Evolutionary conservation across 2,888 invertebrate species (phyloP).

Genomic region (Trissolcus japonicus): DNA sequence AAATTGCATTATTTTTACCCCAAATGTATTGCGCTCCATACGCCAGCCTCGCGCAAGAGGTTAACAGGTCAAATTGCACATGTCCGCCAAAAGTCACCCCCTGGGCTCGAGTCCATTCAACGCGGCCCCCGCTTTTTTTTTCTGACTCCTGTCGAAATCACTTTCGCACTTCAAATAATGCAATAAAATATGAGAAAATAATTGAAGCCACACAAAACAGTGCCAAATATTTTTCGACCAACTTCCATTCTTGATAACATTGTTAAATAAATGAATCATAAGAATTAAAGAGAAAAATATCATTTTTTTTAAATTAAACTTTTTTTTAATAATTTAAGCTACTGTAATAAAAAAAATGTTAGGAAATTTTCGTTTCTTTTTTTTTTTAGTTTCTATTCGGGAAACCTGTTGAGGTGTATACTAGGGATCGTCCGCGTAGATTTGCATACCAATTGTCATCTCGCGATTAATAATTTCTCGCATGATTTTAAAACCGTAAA

Average conservation of each 20-base stretch:
- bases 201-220: constrained; percentile 10
- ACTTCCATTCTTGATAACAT: too few relatives aligned
- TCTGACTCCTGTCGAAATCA: constrained; percentile 36
- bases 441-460: constrained; percentile 10
- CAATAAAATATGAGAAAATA: constrained; percentile 31
- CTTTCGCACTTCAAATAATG: constrained; percentile 48
- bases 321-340: too few relatives aligned
- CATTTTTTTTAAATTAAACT: too few relatives aligned
- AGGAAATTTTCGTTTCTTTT: constrained; percentile 4
- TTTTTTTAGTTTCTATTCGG: neutral
- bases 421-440: constrained; percentile 13
- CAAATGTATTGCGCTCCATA: constrained; percentile 72
- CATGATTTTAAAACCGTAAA: constrained; percentile 77
- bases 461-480: constrained; percentile 73
- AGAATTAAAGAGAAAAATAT: too few relatives aligned
- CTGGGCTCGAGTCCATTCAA: constrained; percentile 39
- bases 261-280: neutral
- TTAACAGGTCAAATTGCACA: constrained; percentile 76
- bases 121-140: constrained; percentile 39
- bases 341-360: too few relatives aligned
- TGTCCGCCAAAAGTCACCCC: constrained; percentile 73
- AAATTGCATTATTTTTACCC: constrained; percentile 77
- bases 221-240: too few relatives aligned
- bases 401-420: too few relatives aligned
- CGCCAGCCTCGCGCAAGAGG: constrained; percentile 63